These are phyloP conservation scores for Eulithis testata DNA, from an alignment of 2,888 invertebrate genomes.

Conservation along the genomic window DNA sequence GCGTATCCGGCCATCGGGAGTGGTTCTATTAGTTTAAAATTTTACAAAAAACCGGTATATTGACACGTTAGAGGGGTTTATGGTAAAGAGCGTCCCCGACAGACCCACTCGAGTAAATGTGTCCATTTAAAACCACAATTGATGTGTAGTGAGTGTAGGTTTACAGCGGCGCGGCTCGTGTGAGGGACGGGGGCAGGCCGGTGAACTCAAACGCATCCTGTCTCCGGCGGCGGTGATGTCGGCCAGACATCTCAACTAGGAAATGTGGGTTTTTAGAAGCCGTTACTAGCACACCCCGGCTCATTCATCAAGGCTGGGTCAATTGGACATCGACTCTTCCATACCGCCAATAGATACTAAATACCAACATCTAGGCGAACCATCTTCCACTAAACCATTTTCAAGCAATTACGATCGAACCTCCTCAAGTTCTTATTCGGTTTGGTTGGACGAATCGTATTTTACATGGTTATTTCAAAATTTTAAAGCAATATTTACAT, in stretches of 20 bases:
- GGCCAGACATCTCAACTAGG: conserved; percentile 75
- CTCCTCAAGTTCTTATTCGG: conserved; percentile 33
- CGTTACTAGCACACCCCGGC: conserved; percentile 71
- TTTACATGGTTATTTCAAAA: conserved; percentile 59
- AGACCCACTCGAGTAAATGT: conserved; percentile 50
- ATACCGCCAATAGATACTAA: conserved; percentile 54
- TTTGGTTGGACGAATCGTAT: conserved; percentile 46
- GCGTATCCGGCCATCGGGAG: conserved; percentile 28
- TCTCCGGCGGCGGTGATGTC: conserved; percentile 68
- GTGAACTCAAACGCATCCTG: conserved; percentile 77
- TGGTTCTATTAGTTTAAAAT: conserved; percentile 24
- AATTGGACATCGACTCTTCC: conserved; percentile 62
- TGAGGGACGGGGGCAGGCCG: conserved; percentile 64
- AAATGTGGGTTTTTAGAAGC: conserved; percentile 79
- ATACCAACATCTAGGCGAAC: conserved; percentile 48
- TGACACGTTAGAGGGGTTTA: conserved; percentile 35
- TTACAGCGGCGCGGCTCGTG: conserved; percentile 57
- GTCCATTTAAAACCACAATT: conserved; percentile 70
- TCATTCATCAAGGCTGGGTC: conserved; percentile 68
- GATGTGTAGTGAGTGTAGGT: conserved; percentile 67
- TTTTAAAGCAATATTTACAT: conserved; percentile 57
- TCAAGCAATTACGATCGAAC: conserved; percentile 47
- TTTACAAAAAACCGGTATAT: conserved; percentile 20
- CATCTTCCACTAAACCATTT: conserved; percentile 41
- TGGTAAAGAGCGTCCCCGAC: conserved; percentile 43